Evolutionary conservation across 2,113 vertebrate species (phyloP), one percentile per base, ranked within the genome.

Genomic region (Perca schrenkii): DNA sequence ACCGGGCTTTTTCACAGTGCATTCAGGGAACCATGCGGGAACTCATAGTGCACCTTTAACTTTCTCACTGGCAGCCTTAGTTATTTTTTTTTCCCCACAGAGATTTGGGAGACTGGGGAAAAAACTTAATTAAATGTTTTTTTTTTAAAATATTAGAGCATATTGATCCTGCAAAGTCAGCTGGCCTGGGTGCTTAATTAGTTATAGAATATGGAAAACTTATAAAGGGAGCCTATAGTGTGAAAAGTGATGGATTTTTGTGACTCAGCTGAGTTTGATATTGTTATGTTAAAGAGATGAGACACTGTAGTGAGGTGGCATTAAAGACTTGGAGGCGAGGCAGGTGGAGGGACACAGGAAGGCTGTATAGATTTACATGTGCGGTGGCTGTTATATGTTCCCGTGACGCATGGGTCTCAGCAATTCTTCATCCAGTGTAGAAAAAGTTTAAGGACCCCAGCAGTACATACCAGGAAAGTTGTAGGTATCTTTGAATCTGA

Each of bases 161-260:
- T 49, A 63, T 43, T 49, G 53, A 74, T 50, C 34, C 63, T 58
- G 34, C 50, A 34, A 60, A 85, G 21, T 49, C 67, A 72, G 52
- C 47, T 60, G 49, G 0, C n/a, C 46, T 62, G 4, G 0, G 21
- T 43, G 43, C 22, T 36, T 64, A 46, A 77, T 60, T 67, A 22
- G 47, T 43, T 73, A 4, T 25, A 3, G 34, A 61, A 69, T 4
- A 28, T 82, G 34, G 43, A 54, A 74, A 77, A 58, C 8, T 12
- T 21, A 25, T 36, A 54, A 28, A 28, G 34, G 46, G 16, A 43
- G 22, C 46, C 43, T 66, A 36, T 40, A 10, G 6, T 40, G 49
- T 31, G 64, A 36, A 54, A 25, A 2, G 36, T 12, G 49, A 15
- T 64, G 61, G 62, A 60, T 77, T 73, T 62, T 56, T 53, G 43